Base-by-base conservation (phyloP, 2,113 vertebrate species). In the Trogon surrucura region DNA sequence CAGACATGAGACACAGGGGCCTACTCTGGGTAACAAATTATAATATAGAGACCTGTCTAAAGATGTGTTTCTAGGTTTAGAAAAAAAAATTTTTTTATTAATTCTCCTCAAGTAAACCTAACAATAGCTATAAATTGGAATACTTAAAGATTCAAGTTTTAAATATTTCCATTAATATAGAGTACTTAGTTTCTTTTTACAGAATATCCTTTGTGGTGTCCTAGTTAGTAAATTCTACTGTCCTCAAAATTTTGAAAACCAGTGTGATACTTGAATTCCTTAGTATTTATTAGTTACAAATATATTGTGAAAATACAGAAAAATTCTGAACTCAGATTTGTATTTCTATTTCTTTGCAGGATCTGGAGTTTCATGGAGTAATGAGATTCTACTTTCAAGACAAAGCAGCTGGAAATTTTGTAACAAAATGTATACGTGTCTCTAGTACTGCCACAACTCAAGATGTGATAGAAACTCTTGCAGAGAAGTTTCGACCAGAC, bases 341-440 rank as follows among this genome's bases (percentile, higher is more conserved):
- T 69, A 4, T 74, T 93, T 95, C 85, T 85, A 30, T 95, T 97
- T 96, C 62, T 91, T 91, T 71, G 30, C 90, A 99, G 99, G 99
- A 99, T 95, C 91, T 99, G 85, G 99, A 99, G 97, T 99, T 99
- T 97, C 99, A 99, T 90, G 99, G 99, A 77, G 99, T 99, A 87
- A 99, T 99, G 99, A 98, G 99, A 81, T 99, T 99, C 97, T 99
- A 99, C 97, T 99, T 99, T 97, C 99, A 99, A 98, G 99, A 99
- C 94, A 99, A 99, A 95, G 98, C 99, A 81, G 99, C 99, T 29
- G 99, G 99, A 69, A 99, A 99, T 98, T 99, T 99, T 36, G 99
- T 99, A 91, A 99, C 99, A 56, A 99, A 99, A 91, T 99, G 99
- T 93, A 99, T 99, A 92, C 98, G 99, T 64, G 99, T 99, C 45